Evolutionary conservation across 92 coral and sea anemone species (phyloP), one percentile per base, ranked within the genome.

Genomic region (Montipora capitata): DNA sequence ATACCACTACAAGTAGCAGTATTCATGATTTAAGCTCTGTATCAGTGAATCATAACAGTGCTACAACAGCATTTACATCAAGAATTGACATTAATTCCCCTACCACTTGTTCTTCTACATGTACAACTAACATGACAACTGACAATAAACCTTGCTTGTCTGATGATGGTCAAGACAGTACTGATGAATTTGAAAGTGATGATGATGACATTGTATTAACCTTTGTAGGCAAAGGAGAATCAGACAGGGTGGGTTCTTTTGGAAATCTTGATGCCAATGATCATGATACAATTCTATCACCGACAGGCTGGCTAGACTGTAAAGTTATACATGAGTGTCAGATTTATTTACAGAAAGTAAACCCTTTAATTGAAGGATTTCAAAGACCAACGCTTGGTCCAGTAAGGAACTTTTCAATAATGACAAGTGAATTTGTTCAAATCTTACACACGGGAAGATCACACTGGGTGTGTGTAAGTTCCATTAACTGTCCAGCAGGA

Each of bases 381-480:
- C 94, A 90, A 58, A 18, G 90, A 64, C 84, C 83, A 80, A 90
- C 87, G 13, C 90, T 90, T 61, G 87, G 90, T 10, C 90, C 94
- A 56, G 76, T 69, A 40, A 54, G 89, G 74, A 89, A 89, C 44
- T 89, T 89, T 76, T 44, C 27, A 20, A 58, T 83, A 10, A 72
- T 83, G 84, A 65, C 93, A 35, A 45, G 83, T n/a, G 92, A 89
- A 89, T 89, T 74, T 89, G 84, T 83, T 12, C 85, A 89, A 52
- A 84, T 89, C 41, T 66, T 89, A 40, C 84, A 89, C 42, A 90
- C 90, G 16, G 94, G 94, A 40, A 44, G 59, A 35, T 65, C 56
- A 64, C 94, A 91, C 64, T 91, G 91, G 94, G 94, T 91, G 52
- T 74, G 87, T 74, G 87, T 86, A 42, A 75, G 94, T 44, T 91